A percentile compares a stretch with the other conserved stretches of the same genome.
Evolutionary conservation across 2,888 invertebrate genomes (phyloP).

Genomic region (Lepidocyrtinus sp.): DNA sequence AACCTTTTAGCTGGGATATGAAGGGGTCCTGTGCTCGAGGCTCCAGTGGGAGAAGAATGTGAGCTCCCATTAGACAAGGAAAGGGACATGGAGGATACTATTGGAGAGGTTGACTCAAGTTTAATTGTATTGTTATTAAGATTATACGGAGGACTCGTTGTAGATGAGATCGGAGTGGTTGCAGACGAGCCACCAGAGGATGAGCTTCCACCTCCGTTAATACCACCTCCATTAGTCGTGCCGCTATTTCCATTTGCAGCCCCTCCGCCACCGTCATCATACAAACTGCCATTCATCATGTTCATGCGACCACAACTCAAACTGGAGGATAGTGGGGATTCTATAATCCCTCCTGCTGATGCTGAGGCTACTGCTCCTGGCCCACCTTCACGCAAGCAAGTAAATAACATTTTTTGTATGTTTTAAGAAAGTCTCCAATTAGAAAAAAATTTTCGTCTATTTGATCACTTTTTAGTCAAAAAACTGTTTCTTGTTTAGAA

Average conservation of each 20-base stretch:
- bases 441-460: background rate
- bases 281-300: constrained; percentile 70
- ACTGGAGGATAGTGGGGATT: constrained; percentile 64
- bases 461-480: constrained; percentile 16
- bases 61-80: constrained; percentile 62
- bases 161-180: constrained; percentile 68
- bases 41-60: constrained; percentile 58
- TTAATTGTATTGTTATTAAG: constrained; percentile 65
- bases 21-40: constrained; percentile 64
- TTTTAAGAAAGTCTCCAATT: constrained; percentile 17
- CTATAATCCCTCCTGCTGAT: constrained; percentile 65
- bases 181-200: constrained; percentile 65
- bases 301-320: constrained; percentile 61
- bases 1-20: constrained; percentile 69
- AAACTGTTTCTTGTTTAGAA: background rate
- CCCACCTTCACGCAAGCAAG: constrained; percentile 70
- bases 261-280: constrained; percentile 66
- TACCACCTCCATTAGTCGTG: constrained; percentile 25
- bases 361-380: constrained; percentile 65
- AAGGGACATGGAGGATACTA: constrained; percentile 61
- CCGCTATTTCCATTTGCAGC: constrained; percentile 30
- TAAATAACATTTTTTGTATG: constrained; percentile 68
- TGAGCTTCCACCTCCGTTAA: constrained; percentile 61
- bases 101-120: constrained; percentile 65
- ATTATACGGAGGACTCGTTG: constrained; percentile 65